These are phyloP conservation scores for Etheostoma spectabile DNA, from an alignment of 2,113 vertebrate species.

Conservation along the genomic window DNA sequence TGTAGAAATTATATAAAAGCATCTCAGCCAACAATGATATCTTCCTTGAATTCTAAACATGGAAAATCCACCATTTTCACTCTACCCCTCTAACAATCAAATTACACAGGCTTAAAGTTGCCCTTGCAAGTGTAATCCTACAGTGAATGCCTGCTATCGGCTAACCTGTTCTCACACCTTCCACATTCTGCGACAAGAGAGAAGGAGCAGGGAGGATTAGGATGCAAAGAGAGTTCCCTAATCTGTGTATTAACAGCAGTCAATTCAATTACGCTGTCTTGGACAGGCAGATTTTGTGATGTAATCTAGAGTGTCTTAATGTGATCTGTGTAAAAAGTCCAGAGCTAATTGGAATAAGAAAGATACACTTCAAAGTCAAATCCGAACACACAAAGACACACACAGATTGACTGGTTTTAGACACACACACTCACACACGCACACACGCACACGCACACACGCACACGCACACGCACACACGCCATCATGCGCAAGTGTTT, in stretches of 20 bases:
- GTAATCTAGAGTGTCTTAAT: constrained; percentile 63
- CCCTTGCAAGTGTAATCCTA: constrained; percentile 68
- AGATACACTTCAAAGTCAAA: constrained; percentile 3
- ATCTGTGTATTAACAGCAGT: constrained; percentile 76
- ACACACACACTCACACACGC: neutral
- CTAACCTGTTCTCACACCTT: constrained; percentile 73
- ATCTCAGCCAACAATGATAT: neutral
- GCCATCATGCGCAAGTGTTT: neutral
- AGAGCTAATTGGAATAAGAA: constrained; percentile 63
- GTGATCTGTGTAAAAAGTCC: constrained; percentile 57
- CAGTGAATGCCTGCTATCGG: constrained; percentile 52
- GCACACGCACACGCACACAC: neutral
- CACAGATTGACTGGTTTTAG: no score
- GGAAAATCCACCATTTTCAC: constrained; percentile 19
- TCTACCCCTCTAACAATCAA: constrained; percentile 43
- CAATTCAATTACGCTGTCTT: constrained; percentile 70
- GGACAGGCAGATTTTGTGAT: constrained; percentile 64
- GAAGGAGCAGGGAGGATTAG: constrained; percentile 68
- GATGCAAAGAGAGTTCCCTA: constrained; percentile 68
- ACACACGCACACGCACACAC: neutral
- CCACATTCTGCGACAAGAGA: constrained; percentile 27
- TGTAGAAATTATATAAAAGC: neutral
- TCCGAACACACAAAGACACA: neutral
- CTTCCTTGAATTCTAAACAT: neutral
- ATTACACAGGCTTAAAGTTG: constrained; percentile 63